Evolutionary conservation across 2,797 vertebrate genomes (phyloP).

Genomic region (Erithacus rubecula): DNA sequence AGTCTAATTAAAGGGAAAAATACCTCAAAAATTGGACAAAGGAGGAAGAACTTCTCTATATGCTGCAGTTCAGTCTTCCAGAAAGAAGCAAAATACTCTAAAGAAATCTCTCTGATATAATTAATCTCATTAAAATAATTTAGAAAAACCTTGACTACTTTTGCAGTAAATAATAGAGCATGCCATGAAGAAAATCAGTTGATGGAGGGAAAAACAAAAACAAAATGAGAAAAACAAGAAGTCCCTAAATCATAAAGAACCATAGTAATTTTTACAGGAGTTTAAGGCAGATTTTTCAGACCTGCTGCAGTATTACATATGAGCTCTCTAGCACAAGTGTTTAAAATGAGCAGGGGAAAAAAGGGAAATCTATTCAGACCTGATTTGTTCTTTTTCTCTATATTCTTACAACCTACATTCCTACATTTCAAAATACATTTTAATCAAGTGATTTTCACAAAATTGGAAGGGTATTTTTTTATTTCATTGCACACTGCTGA

Average conservation of each 20-base stretch:
- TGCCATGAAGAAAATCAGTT: neutral
- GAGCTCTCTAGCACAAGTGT: neutral
- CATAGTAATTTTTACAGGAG: neutral
- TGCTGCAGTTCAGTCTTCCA: neutral
- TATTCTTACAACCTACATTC: neutral
- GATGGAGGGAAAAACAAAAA: neutral
- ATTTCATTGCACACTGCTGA: neutral
- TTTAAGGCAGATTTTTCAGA: neutral
- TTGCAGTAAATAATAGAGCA: neutral
- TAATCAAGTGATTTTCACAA: constrained; percentile 3
- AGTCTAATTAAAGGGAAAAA: constrained; percentile 7
- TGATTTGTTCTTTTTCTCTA: neutral
- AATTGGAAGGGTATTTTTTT: neutral
- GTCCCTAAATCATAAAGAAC: neutral
- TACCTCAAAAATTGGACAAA: neutral
- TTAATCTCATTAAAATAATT: neutral
- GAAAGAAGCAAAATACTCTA: neutral
- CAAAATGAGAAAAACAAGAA: neutral
- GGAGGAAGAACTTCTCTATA: neutral
- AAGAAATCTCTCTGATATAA: neutral
- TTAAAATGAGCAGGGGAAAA: neutral
- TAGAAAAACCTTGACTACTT: neutral
- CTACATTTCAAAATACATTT: constrained; percentile 20
- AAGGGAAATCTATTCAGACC: neutral
- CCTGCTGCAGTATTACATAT: neutral